Evolutionary conservation across 35 echinoderm and acorn worm genomes (phyloP).

Genomic region (Ophiothrix spiculata): DNA sequence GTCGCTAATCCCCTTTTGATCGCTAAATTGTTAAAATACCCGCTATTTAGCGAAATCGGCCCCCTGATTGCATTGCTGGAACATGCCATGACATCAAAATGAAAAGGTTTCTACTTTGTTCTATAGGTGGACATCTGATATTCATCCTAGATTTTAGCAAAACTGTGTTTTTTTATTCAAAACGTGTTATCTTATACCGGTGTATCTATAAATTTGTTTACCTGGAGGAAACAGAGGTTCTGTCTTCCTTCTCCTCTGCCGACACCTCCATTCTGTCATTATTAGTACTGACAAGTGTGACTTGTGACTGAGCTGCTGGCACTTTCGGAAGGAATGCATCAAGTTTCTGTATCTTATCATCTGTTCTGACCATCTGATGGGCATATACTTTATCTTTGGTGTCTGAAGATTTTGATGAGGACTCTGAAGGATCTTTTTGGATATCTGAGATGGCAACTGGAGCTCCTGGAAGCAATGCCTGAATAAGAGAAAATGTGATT

Average conservation of each 20-base stretch:
- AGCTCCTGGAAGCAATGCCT: constrained; percentile 84
- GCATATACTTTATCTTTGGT: constrained; percentile 53
- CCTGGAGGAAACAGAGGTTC: neutral
- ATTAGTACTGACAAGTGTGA: too few relatives aligned
- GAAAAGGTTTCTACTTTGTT: too few relatives aligned
- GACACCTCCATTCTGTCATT: neutral
- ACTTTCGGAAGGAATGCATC: constrained; percentile 74
- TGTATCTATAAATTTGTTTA: too few relatives aligned
- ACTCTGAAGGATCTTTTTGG: constrained; percentile 42
- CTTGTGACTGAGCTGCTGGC: too few relatives aligned
- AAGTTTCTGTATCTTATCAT: constrained; percentile 78
- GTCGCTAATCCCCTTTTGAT: too few relatives aligned
- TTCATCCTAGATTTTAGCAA: too few relatives aligned
- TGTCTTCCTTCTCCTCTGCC: neutral
- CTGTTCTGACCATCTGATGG: constrained; percentile 92
- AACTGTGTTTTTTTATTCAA: too few relatives aligned
- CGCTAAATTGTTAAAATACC: too few relatives aligned
- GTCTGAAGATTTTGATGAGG: neutral
- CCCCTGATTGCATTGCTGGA: neutral
- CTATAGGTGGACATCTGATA: too few relatives aligned
- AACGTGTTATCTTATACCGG: too few relatives aligned
- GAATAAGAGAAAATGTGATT: neutral
- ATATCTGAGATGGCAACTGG: constrained; percentile 76
- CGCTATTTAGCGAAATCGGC: too few relatives aligned
- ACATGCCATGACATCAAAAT: neutral